Evolutionary conservation across 1,140 invertebrate genomes (phyloP).

Genomic region (Drosophila sucinea): DNA sequence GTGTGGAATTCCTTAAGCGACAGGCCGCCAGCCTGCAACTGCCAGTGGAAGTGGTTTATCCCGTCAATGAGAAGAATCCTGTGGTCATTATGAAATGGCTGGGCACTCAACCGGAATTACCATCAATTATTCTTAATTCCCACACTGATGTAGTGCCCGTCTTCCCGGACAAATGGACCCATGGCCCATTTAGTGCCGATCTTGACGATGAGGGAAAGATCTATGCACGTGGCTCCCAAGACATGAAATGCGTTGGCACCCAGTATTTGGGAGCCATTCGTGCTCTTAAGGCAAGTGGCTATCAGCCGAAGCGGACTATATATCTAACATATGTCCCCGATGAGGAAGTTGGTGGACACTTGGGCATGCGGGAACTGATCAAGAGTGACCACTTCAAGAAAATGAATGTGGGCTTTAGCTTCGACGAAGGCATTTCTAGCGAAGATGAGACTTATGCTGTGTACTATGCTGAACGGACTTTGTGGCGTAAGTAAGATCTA

Average conservation of each 20-base stretch:
- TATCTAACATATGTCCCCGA: slow-evolving; percentile 94
- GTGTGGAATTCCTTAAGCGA: slow-evolving; percentile 86
- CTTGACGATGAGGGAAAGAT: slow-evolving; percentile 91
- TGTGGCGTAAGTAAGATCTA: slow-evolving; percentile 85
- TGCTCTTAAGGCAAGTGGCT: slow-evolving; percentile 85
- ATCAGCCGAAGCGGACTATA: slow-evolving; percentile 86
- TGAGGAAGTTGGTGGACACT: slow-evolving; percentile 94
- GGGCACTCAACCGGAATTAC: slow-evolving; percentile 87
- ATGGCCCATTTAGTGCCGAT: slow-evolving; percentile 89
- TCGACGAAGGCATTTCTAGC: slow-evolving; percentile 93
- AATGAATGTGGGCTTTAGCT: slow-evolving; percentile 93
- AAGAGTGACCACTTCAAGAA: slow-evolving; percentile 90
- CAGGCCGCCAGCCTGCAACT: slow-evolving; percentile 87
- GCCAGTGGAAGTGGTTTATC: slow-evolving; percentile 84
- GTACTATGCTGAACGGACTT: slow-evolving; percentile 90
- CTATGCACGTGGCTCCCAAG: slow-evolving; percentile 91
- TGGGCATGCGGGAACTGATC: slow-evolving; percentile 93
- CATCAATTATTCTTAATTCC: slow-evolving; percentile 90
- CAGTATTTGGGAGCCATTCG: slow-evolving; percentile 88
- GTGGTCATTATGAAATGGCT: slow-evolving; percentile 90
- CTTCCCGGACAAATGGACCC: slow-evolving; percentile 86
- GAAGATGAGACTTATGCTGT: slow-evolving; percentile 87
- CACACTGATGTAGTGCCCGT: slow-evolving; percentile 96
- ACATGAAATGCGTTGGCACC: slow-evolving; percentile 83
- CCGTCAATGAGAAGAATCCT: slow-evolving; percentile 84